Evolutionary conservation across 1,140 invertebrate genomes (phyloP).

Genomic region (Neodiprion pinetum): DNA sequence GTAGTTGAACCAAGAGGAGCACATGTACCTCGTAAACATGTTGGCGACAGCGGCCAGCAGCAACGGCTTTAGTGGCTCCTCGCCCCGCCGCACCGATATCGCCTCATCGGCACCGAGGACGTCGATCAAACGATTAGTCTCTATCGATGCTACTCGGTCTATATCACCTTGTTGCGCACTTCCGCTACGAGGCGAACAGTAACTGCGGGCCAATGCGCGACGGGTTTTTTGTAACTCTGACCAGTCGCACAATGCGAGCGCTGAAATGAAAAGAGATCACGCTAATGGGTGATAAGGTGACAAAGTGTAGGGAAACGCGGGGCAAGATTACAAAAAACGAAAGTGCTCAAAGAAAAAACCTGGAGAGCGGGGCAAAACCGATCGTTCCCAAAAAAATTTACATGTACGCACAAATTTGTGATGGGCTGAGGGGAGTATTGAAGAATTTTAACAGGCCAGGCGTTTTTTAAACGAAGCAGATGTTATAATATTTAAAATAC

Average conservation of each 20-base stretch:
- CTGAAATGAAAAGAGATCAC: slow-evolving; percentile 66
- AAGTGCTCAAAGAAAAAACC: too few relatives aligned
- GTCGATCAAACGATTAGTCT: slow-evolving; percentile 65
- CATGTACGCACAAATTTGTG: too few relatives aligned
- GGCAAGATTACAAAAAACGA: too few relatives aligned
- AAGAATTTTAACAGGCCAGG: too few relatives aligned
- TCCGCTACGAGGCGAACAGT: slow-evolving; percentile 77
- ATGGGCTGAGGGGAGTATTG: too few relatives aligned
- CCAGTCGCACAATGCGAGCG: slow-evolving; percentile 86
- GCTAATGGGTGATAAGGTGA: neutral
- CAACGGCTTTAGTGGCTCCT: slow-evolving; percentile 67
- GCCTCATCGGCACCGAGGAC: slow-evolving; percentile 55
- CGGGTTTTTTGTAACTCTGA: slow-evolving; percentile 79
- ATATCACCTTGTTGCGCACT: slow-evolving; percentile 74
- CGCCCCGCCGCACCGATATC: slow-evolving; percentile 53
- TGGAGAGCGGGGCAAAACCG: too few relatives aligned
- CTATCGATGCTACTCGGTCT: slow-evolving; percentile 67
- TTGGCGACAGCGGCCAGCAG: slow-evolving; percentile 75
- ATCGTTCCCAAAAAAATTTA: too few relatives aligned
- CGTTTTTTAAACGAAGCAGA: too few relatives aligned
- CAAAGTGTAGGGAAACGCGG: too few relatives aligned
- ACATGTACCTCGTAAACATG: slow-evolving; percentile 87
- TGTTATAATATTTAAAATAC: too few relatives aligned
- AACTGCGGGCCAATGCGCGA: slow-evolving; percentile 76
- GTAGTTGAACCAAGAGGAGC: slow-evolving; percentile 74